Conservation (phyloP, 2,797 vertebrate species). For the Anisognathus igniventris region DNA sequence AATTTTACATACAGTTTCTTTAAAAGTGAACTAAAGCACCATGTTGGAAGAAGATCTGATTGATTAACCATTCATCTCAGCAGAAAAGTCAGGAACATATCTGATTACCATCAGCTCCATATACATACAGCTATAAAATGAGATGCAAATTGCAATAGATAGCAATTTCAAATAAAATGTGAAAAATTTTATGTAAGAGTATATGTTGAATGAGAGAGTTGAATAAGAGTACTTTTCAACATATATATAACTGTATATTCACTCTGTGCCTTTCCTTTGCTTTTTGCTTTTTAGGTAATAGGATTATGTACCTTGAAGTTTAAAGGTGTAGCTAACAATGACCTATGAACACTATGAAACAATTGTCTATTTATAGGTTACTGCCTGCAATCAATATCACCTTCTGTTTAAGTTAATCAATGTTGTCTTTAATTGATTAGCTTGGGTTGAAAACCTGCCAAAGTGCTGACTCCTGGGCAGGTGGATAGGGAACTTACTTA, state of each 20-base stretch:
- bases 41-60: conserved; percentile 27
- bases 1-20: conserved; percentile 33
- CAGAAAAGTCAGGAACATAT: conserved; percentile 19
- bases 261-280: background rate
- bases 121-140: conserved; percentile 9
- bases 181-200: background rate
- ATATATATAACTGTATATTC: background rate
- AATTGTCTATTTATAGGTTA: conserved; percentile 66
- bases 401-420: conserved; percentile 75
- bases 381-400: conserved; percentile 63
- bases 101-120: conserved; percentile 7
- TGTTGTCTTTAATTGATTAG: conserved; percentile 71
- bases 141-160: background rate
- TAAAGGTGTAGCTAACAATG: conserved; percentile 65
- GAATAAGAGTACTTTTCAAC: background rate
- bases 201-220: background rate
- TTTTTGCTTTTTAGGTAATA: conserved; percentile 12
- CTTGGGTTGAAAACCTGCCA: conserved; percentile 63
- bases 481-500: conserved; percentile 19
- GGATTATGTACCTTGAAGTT: conserved; percentile 21
- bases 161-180: background rate
- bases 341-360: conserved; percentile 51
- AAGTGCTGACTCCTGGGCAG: conserved; percentile 30
- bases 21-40: background rate
- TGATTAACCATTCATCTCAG: conserved; percentile 60